Evolutionary conservation across 2,113 vertebrate species (phyloP).

Genomic region (Cebus imitator): DNA sequence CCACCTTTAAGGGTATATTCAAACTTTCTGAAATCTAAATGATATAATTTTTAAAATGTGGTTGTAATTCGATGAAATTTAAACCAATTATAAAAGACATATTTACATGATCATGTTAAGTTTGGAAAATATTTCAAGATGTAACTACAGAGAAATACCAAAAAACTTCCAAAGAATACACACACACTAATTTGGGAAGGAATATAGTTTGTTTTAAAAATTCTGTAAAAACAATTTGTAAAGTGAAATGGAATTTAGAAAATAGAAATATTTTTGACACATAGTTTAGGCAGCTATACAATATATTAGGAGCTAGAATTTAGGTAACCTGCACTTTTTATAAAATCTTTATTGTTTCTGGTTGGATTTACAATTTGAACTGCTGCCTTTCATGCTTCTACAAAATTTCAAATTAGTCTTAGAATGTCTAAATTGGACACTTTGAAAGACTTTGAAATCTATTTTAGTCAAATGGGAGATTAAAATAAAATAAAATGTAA

Average conservation of each 20-base stretch:
- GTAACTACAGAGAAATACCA: not conserved
- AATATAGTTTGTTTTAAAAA: not conserved
- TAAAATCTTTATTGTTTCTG: not conserved
- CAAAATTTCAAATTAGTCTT: constrained; percentile 35
- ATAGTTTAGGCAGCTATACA: not conserved
- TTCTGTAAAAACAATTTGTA: not conserved
- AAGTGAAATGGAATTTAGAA: not conserved
- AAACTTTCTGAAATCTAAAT: not conserved
- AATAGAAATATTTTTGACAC: not conserved
- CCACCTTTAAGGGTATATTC: not conserved
- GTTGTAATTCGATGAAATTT: not conserved
- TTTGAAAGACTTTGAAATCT: constrained; percentile 17
- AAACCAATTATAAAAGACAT: not conserved
- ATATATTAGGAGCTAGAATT: not conserved
- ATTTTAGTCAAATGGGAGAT: constrained; percentile 50
- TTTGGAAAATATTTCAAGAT: not conserved
- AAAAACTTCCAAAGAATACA: not conserved
- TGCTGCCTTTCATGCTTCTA: not conserved
- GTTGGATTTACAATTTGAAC: constrained; percentile 26
- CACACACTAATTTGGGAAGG: not conserved
- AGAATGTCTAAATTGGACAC: constrained; percentile 52
- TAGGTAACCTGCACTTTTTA: not conserved
- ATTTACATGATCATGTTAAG: not conserved
- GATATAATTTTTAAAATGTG: not conserved
- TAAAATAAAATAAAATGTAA: constrained; percentile 54